Base-by-base conservation (phyloP, 2,113 vertebrate genomes). In the Pristiophorus japonicus region DNA sequence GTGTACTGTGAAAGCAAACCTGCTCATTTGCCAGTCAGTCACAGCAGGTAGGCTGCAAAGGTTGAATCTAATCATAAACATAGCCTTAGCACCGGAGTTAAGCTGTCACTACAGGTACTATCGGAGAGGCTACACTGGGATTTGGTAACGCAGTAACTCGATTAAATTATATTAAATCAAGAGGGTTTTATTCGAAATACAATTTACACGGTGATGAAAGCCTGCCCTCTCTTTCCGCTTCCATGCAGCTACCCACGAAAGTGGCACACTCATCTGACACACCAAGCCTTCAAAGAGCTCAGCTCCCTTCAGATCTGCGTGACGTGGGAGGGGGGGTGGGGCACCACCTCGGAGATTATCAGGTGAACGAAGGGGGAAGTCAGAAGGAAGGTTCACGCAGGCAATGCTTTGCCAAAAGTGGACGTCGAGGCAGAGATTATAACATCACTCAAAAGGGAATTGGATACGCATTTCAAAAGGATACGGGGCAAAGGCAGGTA, bases 1-100 rank as follows among this genome's bases (percentile, higher is more conserved):
- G 51, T 91, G 51, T 16, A n/a, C 27, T 62, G 14, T 30, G 55
- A 62, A 34, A 91, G 55, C 27, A n/a, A 91, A 91, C 87, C 51
- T 59, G 55, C 30, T 91, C 51, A n/a, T 91, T 62, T 91, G 51
- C 34, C 87, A 30, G 14, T 91, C 87, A n/a, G 55, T 91, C 87
- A 62, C 87, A 91, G 55, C 87, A n/a, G 30, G 55, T 4, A 59
- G 87, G 87, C 51, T 90, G 63, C 27, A 94, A 94, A 94, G 63
- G 91, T 66, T 47, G 92, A 94, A 94, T 47, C 42, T 94, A 94
- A 94, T 94, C 92, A 94, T 47, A 67, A 94, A 66, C 42, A 47
- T 45, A 67, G 34, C 65, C 63, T 94, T 59, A 27, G 92, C n/a
- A 45, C 92, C 7, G 63, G n/a, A 94, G 65, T 24, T 94, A 94